These are phyloP conservation scores for Cyrtodaria siliqua DNA, from an alignment of 2,888 invertebrate genomes.

Conservation along the genomic window DNA sequence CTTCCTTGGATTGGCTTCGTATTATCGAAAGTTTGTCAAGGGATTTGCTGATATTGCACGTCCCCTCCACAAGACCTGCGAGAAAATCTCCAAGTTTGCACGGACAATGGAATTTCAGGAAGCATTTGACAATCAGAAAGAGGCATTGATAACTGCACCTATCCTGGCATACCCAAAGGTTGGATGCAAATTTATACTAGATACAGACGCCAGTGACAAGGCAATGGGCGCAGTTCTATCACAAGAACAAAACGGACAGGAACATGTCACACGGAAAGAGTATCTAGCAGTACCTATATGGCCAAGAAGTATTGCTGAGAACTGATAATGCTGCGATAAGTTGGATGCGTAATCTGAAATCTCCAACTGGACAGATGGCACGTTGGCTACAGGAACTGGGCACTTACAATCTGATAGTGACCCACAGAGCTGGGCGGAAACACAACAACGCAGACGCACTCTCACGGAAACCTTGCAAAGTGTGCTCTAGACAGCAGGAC, in stretches of 20 bases:
- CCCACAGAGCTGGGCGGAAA: conserved; percentile 12
- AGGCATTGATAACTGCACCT: conserved; percentile 21
- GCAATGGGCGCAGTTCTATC: conserved; percentile 35
- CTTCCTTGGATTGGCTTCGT: conserved; percentile 30
- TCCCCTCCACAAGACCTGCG: conserved; percentile 37
- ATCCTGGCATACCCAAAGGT: conserved; percentile 23
- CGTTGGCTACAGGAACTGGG: conserved; percentile 34
- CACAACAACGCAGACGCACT: conserved; percentile 21
- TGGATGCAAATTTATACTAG: conserved; percentile 26
- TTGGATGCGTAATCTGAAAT: conserved; percentile 52
- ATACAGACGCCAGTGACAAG: conserved; percentile 36
- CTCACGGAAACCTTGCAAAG: conserved; percentile 21
- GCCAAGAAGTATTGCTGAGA: conserved; percentile 31
- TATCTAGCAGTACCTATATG: conserved; percentile 46
- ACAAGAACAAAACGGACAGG: conserved; percentile 35
- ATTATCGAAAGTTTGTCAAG: conserved; percentile 38
- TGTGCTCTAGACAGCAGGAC: conserved; percentile 4
- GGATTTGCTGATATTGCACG: conserved; percentile 34
- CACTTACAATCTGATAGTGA: conserved; percentile 21
- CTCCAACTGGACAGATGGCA: conserved; percentile 43
- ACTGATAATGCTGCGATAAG: conserved; percentile 46
- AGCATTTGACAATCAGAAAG: conserved; percentile 24
- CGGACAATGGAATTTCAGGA: conserved; percentile 19
- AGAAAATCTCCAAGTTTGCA: conserved; percentile 35
- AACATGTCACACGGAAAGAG: conserved; percentile 38